Evolutionary conservation across 2,888 invertebrate species (phyloP).

Genomic region (Adineta ricciae): DNA sequence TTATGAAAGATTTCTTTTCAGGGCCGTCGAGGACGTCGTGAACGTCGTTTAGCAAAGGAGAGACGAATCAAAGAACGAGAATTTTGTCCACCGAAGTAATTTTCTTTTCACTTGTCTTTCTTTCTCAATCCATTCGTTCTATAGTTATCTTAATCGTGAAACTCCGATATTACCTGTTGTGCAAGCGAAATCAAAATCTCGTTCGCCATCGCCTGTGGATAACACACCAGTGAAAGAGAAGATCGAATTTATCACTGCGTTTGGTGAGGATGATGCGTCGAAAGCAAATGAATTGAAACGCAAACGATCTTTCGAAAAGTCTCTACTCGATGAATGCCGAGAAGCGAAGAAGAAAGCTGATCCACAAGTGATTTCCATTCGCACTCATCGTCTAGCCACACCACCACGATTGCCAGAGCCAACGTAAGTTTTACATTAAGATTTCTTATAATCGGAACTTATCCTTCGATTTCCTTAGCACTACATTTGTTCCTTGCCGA

Average conservation of each 20-base stretch:
- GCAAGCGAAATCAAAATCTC: slow-evolving; percentile 25
- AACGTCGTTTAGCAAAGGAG: slow-evolving; percentile 30
- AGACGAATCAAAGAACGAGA: slow-evolving; percentile 24
- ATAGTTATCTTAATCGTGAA: slow-evolving; percentile 15
- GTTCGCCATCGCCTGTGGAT: not conserved
- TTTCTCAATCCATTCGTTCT: too few species aligned
- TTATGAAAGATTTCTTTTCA: not conserved
- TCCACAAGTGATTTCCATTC: not conserved
- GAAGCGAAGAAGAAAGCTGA: slow-evolving; percentile 1
- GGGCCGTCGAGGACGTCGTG: slow-evolving; percentile 28
- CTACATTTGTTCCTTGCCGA: not conserved
- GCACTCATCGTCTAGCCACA: not conserved
- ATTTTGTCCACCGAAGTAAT: not conserved
- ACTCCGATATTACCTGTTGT: not conserved
- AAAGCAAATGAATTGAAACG: not conserved
- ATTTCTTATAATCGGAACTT: not conserved
- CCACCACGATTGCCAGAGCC: not conserved
- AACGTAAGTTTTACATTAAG: not conserved
- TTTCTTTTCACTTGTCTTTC: too few species aligned
- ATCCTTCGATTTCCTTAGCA: not conserved
- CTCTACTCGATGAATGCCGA: slow-evolving; percentile 5
- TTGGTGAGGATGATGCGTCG: not conserved
- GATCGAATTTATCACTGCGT: slow-evolving; percentile 3
- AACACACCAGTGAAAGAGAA: not conserved
- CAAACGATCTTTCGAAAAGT: not conserved